Evolutionary conservation across 2,888 invertebrate species (phyloP).

Genomic region (Himalopsyche kuldschensis): DNA sequence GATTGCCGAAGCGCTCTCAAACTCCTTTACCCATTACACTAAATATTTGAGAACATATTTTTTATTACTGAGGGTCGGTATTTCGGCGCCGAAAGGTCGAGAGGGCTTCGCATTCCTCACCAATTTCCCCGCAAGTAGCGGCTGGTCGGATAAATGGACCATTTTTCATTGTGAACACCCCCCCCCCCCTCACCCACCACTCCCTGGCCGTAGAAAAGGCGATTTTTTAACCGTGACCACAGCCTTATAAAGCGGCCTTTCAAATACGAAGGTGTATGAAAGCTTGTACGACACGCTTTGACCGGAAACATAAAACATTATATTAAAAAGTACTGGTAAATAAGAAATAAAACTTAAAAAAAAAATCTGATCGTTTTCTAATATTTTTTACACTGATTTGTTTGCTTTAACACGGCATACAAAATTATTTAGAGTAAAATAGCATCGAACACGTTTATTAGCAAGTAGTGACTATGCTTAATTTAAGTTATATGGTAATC

Average conservation of each 20-base stretch:
- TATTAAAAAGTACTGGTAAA: too few species aligned
- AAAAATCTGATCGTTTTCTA: too few species aligned
- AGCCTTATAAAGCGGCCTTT: not conserved
- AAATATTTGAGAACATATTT: not conserved
- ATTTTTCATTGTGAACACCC: not conserved
- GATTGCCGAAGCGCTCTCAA: not conserved
- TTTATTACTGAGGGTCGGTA: not conserved
- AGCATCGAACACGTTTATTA: too few species aligned
- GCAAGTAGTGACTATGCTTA: too few species aligned
- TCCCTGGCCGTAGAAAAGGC: not conserved
- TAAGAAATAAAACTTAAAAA: too few species aligned
- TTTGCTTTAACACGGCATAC: too few species aligned
- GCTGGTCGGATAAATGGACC: not conserved
- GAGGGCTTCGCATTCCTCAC: not conserved
- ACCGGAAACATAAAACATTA: not conserved
- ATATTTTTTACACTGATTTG: too few species aligned
- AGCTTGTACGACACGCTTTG: not conserved
- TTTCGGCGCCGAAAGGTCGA: not conserved
- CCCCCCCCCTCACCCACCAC: not conserved
- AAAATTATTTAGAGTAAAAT: too few species aligned
- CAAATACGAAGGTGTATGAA: not conserved
- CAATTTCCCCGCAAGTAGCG: not conserved
- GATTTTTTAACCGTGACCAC: not conserved
- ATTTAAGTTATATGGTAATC: too few species aligned
- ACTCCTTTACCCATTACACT: not conserved